Conservation (phyloP, 1,140 invertebrate genomes). For the Heliconius melpomene region DNA sequence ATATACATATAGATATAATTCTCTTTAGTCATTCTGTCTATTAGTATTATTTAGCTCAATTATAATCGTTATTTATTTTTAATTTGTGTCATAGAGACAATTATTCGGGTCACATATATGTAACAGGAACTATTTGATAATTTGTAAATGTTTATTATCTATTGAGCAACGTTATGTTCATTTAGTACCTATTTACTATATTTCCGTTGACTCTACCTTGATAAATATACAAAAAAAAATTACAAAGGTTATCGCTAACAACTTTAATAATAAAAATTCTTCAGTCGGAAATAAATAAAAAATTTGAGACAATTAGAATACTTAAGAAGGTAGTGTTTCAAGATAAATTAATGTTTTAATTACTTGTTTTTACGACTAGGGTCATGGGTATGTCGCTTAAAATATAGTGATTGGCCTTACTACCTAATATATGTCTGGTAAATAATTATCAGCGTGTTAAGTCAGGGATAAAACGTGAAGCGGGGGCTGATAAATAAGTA, state of each 20-base stretch:
- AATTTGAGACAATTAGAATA: not conserved
- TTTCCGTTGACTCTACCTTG: not conserved
- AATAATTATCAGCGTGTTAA: too few species aligned
- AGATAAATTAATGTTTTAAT: not conserved
- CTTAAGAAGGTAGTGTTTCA: not conserved
- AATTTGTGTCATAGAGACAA: not conserved
- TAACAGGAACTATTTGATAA: not conserved
- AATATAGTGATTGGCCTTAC: not conserved
- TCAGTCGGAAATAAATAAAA: not conserved
- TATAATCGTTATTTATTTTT: not conserved
- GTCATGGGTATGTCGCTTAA: not conserved
- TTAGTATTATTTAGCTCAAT: not conserved
- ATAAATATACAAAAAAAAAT: not conserved
- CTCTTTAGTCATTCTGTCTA: too few species aligned
- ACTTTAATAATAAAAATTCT: conserved; percentile 1
- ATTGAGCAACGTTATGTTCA: not conserved
- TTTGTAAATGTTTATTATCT: not conserved
- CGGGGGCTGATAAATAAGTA: not conserved
- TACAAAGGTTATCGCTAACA: not conserved
- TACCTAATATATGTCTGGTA: not conserved
- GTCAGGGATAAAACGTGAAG: too few species aligned
- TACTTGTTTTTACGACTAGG: not conserved
- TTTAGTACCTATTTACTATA: too few species aligned
- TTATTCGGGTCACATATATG: not conserved
- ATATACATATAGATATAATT: too few species aligned